Percentiles rank a stretch among this genome's conserved stretches.
These are phyloP conservation scores for Tauraco hartlaubi DNA, from an alignment of 2,797 vertebrate genomes.

Conservation along the genomic window DNA sequence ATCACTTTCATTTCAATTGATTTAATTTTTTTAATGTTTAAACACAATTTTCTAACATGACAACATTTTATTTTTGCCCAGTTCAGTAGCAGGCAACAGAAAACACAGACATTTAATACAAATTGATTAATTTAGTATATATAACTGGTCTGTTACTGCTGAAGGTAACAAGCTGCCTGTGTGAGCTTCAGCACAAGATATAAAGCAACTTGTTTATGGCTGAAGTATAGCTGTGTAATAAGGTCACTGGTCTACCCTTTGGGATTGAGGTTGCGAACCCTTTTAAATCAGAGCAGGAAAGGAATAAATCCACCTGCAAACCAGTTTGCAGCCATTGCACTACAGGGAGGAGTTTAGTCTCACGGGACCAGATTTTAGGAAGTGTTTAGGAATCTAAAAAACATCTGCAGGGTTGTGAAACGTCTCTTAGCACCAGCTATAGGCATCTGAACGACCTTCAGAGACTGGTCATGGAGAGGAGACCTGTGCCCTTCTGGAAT, in stretches of 20 bases:
- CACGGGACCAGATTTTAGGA: neutral
- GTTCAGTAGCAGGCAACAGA: neutral
- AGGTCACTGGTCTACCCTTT: neutral
- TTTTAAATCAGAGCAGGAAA: slow-evolving; percentile 17
- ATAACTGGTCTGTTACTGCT: neutral
- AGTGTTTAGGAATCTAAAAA: neutral
- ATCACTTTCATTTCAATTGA: neutral
- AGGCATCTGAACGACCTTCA: neutral
- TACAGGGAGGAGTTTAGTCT: neutral
- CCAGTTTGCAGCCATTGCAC: neutral
- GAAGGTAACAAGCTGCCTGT: neutral
- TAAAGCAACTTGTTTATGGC: neutral
- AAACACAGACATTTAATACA: neutral
- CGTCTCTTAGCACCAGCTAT: neutral
- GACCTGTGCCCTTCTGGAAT: neutral
- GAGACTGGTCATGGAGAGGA: neutral
- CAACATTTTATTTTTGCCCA: neutral
- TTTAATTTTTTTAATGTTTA: neutral
- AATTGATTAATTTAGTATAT: neutral
- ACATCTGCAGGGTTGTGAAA: neutral
- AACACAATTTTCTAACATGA: neutral
- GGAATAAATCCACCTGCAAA: slow-evolving; percentile 29
- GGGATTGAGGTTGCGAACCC: slow-evolving; percentile 24
- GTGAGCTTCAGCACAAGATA: neutral
- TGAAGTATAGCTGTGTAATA: neutral